phyloP scores from a whole-genome alignment of 2,113 vertebrate species.

The Chitala chitala region DNA sequence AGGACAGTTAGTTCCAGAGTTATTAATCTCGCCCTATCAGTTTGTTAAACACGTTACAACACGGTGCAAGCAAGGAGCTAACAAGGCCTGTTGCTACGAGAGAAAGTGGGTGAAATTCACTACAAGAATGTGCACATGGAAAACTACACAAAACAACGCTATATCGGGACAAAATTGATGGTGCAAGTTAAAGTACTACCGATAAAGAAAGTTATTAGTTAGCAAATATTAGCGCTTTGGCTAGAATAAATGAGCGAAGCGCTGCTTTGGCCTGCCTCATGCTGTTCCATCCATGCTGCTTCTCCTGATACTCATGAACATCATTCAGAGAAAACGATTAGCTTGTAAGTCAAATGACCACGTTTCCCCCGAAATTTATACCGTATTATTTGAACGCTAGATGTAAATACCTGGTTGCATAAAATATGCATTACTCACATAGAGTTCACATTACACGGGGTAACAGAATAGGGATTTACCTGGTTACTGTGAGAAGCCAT shows the following conservation, averaged over 20 bases:
- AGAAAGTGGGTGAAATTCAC: conserved; percentile 43
- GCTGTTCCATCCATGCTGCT: conserved; percentile 37
- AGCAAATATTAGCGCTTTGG: background rate
- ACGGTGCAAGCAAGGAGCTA: background rate
- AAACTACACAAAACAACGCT: background rate
- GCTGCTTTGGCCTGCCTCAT: conserved; percentile 53
- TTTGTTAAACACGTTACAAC: background rate
- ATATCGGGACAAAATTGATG: background rate
- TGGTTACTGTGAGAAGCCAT: conserved; percentile 72
- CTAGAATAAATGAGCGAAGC: conserved; percentile 49
- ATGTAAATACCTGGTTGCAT: background rate
- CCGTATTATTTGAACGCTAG: background rate
- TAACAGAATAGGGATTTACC: conserved; percentile 50
- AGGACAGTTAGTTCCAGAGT: too few relatives aligned
- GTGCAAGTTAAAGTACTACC: too few relatives aligned
- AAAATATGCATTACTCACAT: conserved; percentile 38
- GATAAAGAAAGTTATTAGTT: background rate
- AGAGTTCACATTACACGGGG: conserved; percentile 22
- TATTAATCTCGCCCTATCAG: too few relatives aligned
- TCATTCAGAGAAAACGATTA: background rate
- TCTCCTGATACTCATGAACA: conserved; percentile 43
- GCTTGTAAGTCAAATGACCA: background rate
- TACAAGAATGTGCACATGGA: background rate
- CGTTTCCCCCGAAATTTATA: too few relatives aligned
- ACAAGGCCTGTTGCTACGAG: conserved; percentile 50